These are phyloP conservation scores for Cheilinus undulatus DNA, from an alignment of 2,113 vertebrate species.

Conservation along the genomic window DNA sequence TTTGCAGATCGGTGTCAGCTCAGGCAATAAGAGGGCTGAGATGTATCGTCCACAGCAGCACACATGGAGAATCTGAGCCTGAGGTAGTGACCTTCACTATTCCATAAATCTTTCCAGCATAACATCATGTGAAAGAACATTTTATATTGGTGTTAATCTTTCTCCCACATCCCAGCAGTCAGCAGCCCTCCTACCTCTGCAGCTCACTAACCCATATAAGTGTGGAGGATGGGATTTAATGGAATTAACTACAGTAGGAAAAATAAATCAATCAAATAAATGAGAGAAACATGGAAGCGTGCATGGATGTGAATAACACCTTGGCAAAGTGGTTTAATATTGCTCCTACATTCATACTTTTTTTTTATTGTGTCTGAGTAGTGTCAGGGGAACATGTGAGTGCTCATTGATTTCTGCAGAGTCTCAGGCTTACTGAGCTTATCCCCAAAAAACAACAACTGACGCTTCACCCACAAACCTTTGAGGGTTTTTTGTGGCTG, in stretches of 20 bases:
- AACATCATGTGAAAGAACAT: conserved; percentile 49
- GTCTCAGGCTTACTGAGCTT: conserved; percentile 35
- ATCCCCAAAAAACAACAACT: conserved; percentile 26
- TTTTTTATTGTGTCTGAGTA: conserved; percentile 3
- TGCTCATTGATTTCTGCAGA: conserved; percentile 37
- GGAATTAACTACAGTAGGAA: conserved; percentile 61
- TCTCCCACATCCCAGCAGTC: conserved; percentile 62
- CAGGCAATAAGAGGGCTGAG: conserved; percentile 27
- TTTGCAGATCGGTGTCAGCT: conserved; percentile 37
- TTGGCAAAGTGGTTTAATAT: conserved; percentile 25
- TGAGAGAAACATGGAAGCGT: conserved; percentile 27
- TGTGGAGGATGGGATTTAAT: conserved; percentile 81
- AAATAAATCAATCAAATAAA: conserved; percentile 55
- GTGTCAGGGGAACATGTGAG: conserved; percentile 31
- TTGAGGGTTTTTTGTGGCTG: conserved; percentile 6
- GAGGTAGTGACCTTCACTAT: conserved; percentile 45
- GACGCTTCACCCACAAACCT: conserved; percentile 31
- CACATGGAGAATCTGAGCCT: conserved; percentile 54
- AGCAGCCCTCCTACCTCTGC: conserved; percentile 54
- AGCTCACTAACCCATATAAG: conserved; percentile 76
- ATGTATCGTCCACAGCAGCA: conserved; percentile 45
- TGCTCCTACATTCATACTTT: conserved; percentile 24
- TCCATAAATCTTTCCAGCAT: conserved; percentile 38
- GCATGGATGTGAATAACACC: conserved; percentile 44
- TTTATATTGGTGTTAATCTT: conserved; percentile 70